Evolutionary conservation across 2,113 vertebrate genomes (phyloP).

Genomic region (Pholis gunnellus): DNA sequence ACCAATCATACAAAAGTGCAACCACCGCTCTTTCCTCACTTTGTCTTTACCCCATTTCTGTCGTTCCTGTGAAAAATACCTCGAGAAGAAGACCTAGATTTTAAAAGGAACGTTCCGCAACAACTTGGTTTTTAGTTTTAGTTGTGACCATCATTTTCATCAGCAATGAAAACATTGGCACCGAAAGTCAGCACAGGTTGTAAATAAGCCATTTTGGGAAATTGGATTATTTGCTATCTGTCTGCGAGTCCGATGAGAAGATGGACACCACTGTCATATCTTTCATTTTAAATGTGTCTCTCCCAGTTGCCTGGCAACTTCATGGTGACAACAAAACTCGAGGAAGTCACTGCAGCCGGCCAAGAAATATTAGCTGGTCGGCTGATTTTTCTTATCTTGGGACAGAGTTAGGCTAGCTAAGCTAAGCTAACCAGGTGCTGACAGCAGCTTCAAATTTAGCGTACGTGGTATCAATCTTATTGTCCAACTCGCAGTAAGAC

Average conservation of each 20-base stretch:
- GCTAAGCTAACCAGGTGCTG: slow-evolving; percentile 10
- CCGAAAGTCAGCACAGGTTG: slow-evolving; percentile 9
- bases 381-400: neutral
- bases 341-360: neutral
- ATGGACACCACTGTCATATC: neutral
- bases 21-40: neutral
- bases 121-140: neutral
- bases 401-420: neutral
- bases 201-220: slow-evolving; percentile 11
- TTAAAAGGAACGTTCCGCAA: neutral
- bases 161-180: neutral
- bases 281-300: neutral
- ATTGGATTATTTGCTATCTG: neutral
- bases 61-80: slow-evolving; percentile 15
- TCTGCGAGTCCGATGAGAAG: neutral
- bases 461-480: neutral
- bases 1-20: neutral
- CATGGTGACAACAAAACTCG: neutral
- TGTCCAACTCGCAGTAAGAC: neutral
- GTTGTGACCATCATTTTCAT: neutral
- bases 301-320: neutral
- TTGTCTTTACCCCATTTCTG: neutral
- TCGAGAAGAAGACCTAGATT: neutral
- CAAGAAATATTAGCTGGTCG: neutral
- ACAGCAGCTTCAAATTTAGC: neutral